Conservation (phyloP, 2,797 vertebrate genomes). For the Sebastes kiyomatsui region DNA sequence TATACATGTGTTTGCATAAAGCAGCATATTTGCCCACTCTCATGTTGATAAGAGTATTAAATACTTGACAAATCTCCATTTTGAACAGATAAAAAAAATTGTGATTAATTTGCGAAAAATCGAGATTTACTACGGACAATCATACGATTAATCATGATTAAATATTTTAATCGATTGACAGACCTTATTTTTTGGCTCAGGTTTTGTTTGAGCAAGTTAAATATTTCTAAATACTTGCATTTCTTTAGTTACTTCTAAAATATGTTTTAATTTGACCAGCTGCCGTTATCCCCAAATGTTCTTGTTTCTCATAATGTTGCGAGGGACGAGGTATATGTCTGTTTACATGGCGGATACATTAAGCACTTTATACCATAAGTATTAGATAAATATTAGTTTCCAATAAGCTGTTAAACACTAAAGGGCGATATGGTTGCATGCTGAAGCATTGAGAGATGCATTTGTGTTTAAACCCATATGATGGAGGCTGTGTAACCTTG, state of each 20-base stretch:
- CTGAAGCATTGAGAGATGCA: neutral
- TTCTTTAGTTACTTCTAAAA: neutral
- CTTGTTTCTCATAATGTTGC: neutral
- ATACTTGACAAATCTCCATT: too few species aligned
- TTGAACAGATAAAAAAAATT: too few species aligned
- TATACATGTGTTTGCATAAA: too few species aligned
- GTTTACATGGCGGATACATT: neutral
- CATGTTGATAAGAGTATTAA: too few species aligned
- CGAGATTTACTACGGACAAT: too few species aligned
- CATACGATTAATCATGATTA: too few species aligned
- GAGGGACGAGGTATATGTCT: neutral
- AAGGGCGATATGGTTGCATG: neutral
- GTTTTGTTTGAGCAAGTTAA: neutral
- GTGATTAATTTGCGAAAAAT: neutral
- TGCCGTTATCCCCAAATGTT: neutral
- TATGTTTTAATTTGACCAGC: neutral
- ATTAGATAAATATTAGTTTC: neutral
- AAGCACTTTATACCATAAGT: neutral
- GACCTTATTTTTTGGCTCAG: neutral
- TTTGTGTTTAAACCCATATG: neutral
- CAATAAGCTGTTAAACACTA: neutral
- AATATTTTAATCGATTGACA: too few species aligned
- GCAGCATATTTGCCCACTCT: too few species aligned
- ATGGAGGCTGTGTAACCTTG: conserved; percentile 30
- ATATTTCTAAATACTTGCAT: neutral